Percentiles rank a stretch among this genome's conserved stretches.
These are phyloP conservation scores for Acanthurus lineatus DNA, from an alignment of 2,797 vertebrate genomes.

Conservation along the genomic window DNA sequence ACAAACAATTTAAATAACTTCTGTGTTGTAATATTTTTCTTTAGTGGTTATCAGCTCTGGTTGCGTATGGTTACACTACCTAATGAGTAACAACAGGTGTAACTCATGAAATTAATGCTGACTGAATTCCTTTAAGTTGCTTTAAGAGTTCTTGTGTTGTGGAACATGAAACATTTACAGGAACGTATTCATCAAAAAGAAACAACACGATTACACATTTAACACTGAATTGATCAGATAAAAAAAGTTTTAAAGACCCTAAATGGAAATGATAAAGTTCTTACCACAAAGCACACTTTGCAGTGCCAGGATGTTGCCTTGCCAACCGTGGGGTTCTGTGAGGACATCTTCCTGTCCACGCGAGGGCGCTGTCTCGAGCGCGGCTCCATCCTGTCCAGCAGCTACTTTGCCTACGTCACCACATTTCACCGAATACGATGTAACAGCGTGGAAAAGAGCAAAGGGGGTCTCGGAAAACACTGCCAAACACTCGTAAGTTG, in stretches of 20 bases:
- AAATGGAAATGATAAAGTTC: too few relatives aligned
- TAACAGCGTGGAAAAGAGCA: conserved; percentile 61
- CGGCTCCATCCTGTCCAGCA: conserved; percentile 16
- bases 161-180: too few relatives aligned
- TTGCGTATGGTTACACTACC: not conserved
- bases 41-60: not conserved
- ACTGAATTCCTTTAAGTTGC: not conserved
- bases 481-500: conserved; percentile 58
- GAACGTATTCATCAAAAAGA: too few relatives aligned
- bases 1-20: not conserved
- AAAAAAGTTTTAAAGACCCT: too few relatives aligned
- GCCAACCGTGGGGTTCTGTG: too few relatives aligned
- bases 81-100: not conserved
- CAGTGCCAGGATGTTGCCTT: too few relatives aligned
- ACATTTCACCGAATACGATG: conserved; percentile 73
- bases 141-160: not conserved
- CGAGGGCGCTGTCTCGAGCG: conserved; percentile 52
- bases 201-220: too few relatives aligned
- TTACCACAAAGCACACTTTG: too few relatives aligned
- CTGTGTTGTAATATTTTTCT: not conserved
- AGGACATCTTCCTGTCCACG: conserved; percentile 54
- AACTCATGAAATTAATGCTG: too few relatives aligned
- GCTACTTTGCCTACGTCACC: conserved; percentile 83
- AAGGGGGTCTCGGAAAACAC: conserved; percentile 31
- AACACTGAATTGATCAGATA: too few relatives aligned